These are phyloP conservation scores for Misgurnus mizolepis DNA, from an alignment of 2,113 vertebrate species.

Conservation along the genomic window DNA sequence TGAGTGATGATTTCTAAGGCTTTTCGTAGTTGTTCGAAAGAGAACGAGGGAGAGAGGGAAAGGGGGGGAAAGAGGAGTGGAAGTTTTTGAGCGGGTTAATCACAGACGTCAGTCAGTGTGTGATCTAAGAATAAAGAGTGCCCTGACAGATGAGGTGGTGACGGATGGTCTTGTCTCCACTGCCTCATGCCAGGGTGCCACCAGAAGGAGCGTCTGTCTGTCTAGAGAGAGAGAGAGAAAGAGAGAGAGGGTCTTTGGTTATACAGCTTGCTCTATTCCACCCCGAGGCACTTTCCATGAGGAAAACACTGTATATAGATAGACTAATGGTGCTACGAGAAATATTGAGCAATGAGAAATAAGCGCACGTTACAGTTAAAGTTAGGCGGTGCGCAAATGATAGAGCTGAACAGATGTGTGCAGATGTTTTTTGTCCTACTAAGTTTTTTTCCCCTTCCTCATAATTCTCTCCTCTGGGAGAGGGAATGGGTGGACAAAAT, in stretches of 20 bases:
- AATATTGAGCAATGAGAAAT: slow-evolving; percentile 39
- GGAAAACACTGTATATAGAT: slow-evolving; percentile 38
- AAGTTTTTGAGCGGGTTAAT: slow-evolving; percentile 62
- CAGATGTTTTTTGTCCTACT: slow-evolving; percentile 54
- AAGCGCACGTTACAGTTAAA: slow-evolving; percentile 33
- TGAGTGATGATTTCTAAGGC: slow-evolving; percentile 58
- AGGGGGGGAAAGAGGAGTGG: slow-evolving; percentile 50
- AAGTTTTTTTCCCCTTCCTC: slow-evolving; percentile 43
- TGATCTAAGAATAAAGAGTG: slow-evolving; percentile 77
- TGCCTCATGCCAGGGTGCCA: slow-evolving; percentile 73
- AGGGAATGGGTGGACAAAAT: slow-evolving; percentile 46
- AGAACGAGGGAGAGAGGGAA: slow-evolving; percentile 32
- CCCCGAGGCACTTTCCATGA: slow-evolving; percentile 46
- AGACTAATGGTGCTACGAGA: slow-evolving; percentile 40
- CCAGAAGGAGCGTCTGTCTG: slow-evolving; percentile 75
- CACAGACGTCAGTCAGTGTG: slow-evolving; percentile 69
- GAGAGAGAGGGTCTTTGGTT: slow-evolving; percentile 40
- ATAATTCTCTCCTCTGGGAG: slow-evolving; percentile 47
- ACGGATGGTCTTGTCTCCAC: slow-evolving; percentile 69
- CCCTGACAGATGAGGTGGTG: slow-evolving; percentile 73
- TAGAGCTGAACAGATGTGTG: slow-evolving; percentile 57
- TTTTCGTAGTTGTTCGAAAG: slow-evolving; percentile 45
- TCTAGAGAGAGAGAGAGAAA: slow-evolving; percentile 63
- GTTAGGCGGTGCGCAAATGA: slow-evolving; percentile 43
- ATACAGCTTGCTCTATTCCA: slow-evolving; percentile 48